Evolutionary conservation across 2,797 vertebrate genomes (phyloP), one percentile per base, ranked within the genome.

Genomic region (Hybognathus amarus): DNA sequence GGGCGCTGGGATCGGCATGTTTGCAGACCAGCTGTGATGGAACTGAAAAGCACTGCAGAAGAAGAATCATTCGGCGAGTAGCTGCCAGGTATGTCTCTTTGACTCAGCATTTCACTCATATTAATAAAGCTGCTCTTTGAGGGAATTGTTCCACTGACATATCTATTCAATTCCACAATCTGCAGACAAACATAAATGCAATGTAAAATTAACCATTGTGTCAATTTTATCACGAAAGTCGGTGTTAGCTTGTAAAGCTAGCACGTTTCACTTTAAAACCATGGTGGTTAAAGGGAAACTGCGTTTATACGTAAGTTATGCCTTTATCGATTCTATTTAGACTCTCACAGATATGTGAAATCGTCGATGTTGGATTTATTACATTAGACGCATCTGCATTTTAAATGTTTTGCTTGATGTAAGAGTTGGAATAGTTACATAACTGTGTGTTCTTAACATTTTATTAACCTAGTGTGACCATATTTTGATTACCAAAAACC

Each of bases 191-290:
- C 20, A 20, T 54, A 4, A 54, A 4, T 42, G 24, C 6, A 67
- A 36, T 38, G 8, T 33, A 38, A 50, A 67, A 66, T 36, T 0
- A 36, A 79, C 30, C 12, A 5, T 40, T 47, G 3, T 1, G 10
- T n/a, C 22, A 64, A 63, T 22, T 30, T 13, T 15, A 30, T 13
- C 6, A 15, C 27, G 59, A 63, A 45, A 22, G 42, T 59, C 56
- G 67, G n/a, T 64, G 45, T 40, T 66, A 56, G 63, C 70, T 17
- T 45, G 20, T 33, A 56, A 68, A 12, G 73, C 70, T 68, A 83
- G 59, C 80, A 38, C 9, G 36, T 64, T 30, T 45, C 36, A 36
- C 12, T 33, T 7, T 36, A n/a, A 15, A 61, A 50, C 6, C 30
- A 54, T 6, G 17, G 30, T 52, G n/a, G n/a, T 68, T 77, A 61